Evolutionary conservation across 2,113 vertebrate species (phyloP).

Genomic region (Odocoileus virginianus): DNA sequence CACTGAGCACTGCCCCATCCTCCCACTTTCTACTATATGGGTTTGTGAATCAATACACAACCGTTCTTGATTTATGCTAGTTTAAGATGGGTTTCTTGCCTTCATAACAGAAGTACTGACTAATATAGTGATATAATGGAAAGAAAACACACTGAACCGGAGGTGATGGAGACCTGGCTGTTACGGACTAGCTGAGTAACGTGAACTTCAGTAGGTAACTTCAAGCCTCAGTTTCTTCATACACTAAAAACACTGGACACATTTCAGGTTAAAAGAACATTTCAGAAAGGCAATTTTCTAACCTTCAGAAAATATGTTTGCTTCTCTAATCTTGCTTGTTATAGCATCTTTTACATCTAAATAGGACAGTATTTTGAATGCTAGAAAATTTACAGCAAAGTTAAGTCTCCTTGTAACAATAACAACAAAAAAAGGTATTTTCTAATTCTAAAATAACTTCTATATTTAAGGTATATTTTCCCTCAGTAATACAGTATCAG

Average conservation of each 20-base stretch:
- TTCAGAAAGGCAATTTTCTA: slow-evolving; percentile 27
- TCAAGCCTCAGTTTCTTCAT: background rate
- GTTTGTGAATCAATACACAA: background rate
- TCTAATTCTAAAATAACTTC: background rate
- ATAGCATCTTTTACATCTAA: background rate
- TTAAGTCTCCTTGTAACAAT: background rate
- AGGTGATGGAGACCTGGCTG: background rate
- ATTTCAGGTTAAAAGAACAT: background rate
- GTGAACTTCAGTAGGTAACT: background rate
- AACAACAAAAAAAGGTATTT: background rate
- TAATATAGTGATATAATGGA: background rate
- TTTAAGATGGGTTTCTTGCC: slow-evolving; percentile 16
- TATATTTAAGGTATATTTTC: background rate
- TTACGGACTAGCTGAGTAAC: background rate
- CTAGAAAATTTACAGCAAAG: background rate
- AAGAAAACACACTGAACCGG: slow-evolving; percentile 25
- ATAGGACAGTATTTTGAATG: background rate
- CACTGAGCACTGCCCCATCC: background rate
- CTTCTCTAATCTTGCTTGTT: background rate
- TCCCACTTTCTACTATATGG: background rate
- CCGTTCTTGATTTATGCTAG: background rate
- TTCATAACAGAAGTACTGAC: background rate
- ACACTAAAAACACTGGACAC: background rate
- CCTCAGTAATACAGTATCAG: background rate
- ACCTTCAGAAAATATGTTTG: slow-evolving; percentile 21